These are phyloP conservation scores for Lepidostoma basale DNA, from an alignment of 1,140 invertebrate genomes.

Conservation along the genomic window DNA sequence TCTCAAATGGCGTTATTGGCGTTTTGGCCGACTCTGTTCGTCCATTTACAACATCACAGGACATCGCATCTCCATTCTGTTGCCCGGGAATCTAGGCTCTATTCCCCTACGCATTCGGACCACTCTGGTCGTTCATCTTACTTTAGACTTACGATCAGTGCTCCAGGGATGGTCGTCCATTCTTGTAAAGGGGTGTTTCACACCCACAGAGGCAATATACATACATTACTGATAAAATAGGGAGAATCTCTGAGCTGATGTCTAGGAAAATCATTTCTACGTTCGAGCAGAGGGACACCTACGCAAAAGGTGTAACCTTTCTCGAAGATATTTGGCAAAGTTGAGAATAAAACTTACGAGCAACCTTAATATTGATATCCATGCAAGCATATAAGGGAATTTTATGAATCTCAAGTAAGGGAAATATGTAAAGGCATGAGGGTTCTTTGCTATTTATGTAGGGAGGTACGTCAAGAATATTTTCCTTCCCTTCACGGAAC, in stretches of 20 bases:
- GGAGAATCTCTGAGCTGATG: slow-evolving; percentile 34
- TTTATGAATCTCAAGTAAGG: not conserved
- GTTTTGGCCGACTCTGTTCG: slow-evolving; percentile 52
- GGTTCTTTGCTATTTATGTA: not conserved
- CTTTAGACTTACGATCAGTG: slow-evolving; percentile 1
- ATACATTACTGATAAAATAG: slow-evolving; percentile 45
- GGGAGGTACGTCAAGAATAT: slow-evolving; percentile 1
- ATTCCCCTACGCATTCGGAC: slow-evolving; percentile 30
- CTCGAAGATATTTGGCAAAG: too few species aligned
- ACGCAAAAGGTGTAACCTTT: not conserved
- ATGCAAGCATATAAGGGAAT: too few species aligned
- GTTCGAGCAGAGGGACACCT: not conserved
- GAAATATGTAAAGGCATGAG: slow-evolving; percentile 18
- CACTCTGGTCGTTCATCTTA: slow-evolving; percentile 26
- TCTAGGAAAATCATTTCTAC: not conserved
- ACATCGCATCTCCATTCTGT: not conserved
- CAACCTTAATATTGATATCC: too few species aligned
- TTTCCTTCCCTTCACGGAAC: not conserved
- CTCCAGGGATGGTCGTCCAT: slow-evolving; percentile 19
- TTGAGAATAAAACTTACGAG: too few species aligned
- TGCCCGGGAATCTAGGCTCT: slow-evolving; percentile 31
- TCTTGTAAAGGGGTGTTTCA: slow-evolving; percentile 45
- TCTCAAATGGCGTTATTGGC: slow-evolving; percentile 56
- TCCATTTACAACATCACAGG: slow-evolving; percentile 2
- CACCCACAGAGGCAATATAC: slow-evolving; percentile 46